A percentile compares a stretch with the other conserved stretches of the same genome.
Evolutionary conservation across 2,113 vertebrate genomes (phyloP).

Genomic region (Nothoprocta perdicaria): DNA sequence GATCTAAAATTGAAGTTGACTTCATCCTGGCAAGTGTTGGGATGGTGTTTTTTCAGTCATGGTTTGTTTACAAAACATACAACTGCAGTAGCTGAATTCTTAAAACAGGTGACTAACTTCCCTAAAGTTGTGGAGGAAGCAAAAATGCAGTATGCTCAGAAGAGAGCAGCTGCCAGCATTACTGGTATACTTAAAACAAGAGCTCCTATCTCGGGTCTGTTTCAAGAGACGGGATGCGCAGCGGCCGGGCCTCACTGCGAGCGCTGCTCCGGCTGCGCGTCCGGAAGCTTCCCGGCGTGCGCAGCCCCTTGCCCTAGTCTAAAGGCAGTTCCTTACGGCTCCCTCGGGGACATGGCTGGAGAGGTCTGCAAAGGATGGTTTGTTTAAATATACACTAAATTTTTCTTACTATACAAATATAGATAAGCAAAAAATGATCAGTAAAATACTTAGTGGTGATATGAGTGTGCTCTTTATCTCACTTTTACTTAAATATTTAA

Average conservation of each 20-base stretch:
- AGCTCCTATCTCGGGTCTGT: fast-evolving
- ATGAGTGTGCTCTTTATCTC: not conserved
- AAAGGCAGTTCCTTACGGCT: not conserved
- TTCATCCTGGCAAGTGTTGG: not conserved
- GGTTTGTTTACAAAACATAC: not conserved
- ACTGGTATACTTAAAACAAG: not conserved
- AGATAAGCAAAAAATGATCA: not conserved
- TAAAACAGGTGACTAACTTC: not conserved
- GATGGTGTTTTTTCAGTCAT: not conserved
- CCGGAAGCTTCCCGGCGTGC: not conserved
- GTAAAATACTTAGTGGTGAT: not conserved
- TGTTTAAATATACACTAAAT: not conserved
- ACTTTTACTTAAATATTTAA: constrained; percentile 48
- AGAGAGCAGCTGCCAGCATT: not conserved
- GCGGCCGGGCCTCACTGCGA: too few species aligned
- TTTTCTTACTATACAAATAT: not conserved
- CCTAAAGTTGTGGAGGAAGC: not conserved
- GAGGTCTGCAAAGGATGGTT: not conserved
- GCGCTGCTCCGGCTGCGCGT: not conserved
- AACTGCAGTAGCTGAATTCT: not conserved
- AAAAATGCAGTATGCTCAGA: not conserved
- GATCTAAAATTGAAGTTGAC: not conserved
- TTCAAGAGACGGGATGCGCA: not conserved
- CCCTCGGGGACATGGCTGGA: not conserved
- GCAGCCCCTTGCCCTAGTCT: not conserved